These are phyloP conservation scores for Acleris literana DNA, from an alignment of 2,888 invertebrate genomes.

Conservation along the genomic window DNA sequence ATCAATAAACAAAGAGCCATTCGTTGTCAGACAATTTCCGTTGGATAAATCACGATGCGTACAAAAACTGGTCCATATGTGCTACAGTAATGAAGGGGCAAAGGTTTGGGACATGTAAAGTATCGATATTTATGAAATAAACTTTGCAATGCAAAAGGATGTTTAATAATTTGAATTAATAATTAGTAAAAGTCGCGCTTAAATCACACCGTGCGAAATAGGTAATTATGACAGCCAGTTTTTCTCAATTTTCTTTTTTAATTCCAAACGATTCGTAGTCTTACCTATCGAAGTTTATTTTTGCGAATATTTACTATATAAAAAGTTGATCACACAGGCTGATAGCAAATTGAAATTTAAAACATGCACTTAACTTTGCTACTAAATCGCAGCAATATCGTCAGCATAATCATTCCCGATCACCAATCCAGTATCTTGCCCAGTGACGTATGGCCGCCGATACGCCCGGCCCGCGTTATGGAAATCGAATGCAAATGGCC, in stretches of 20 bases:
- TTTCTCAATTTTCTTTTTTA: too few species aligned
- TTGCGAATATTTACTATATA: too few species aligned
- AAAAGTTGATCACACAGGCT: background rate
- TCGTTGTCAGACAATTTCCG: conserved; percentile 82
- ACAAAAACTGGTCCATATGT: conserved; percentile 64
- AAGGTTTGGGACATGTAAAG: conserved; percentile 45
- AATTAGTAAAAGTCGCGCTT: too few species aligned
- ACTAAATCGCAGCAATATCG: conserved; percentile 50
- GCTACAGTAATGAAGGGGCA: conserved; percentile 64
- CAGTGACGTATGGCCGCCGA: conserved; percentile 79
- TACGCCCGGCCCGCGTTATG: conserved; percentile 75
- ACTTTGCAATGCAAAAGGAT: background rate
- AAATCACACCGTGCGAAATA: too few species aligned
- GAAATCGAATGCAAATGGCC: conserved; percentile 82
- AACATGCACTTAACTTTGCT: background rate
- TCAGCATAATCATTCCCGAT: conserved; percentile 58
- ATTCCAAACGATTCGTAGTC: too few species aligned
- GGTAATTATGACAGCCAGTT: too few species aligned
- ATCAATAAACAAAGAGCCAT: conserved; percentile 83
- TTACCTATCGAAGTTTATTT: too few species aligned
- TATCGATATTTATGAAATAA: conserved; percentile 44
- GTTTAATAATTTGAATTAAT: too few species aligned
- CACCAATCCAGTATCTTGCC: conserved; percentile 62
- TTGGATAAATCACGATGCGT: conserved; percentile 75
- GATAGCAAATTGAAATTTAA: conserved; percentile 3